A percentile compares a stretch with the other conserved stretches of the same genome.
Conservation (phyloP, 1,140 invertebrate species). For the Rhagoletis zephyria region DNA sequence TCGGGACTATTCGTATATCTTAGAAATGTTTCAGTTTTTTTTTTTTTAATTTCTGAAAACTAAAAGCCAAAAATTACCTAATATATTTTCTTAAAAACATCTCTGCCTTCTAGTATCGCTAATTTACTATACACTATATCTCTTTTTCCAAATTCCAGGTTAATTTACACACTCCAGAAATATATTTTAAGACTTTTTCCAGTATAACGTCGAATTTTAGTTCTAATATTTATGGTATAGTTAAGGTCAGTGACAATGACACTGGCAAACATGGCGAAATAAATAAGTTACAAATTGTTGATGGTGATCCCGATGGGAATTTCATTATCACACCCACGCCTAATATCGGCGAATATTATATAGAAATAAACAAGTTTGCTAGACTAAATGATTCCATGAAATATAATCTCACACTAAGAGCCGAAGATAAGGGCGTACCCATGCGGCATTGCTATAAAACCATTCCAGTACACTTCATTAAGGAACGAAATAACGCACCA, state of each 20-base stretch:
- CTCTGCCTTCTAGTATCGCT: no score
- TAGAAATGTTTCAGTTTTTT: no score
- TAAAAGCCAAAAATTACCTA: no score
- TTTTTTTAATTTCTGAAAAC: no score
- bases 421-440: conserved; percentile 87
- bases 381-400: conserved; percentile 84
- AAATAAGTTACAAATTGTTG: conserved; percentile 86
- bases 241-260: conserved; percentile 88
- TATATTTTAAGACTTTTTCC: conserved; percentile 84
- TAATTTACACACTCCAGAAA: conserved; percentile 89
- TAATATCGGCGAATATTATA: conserved; percentile 81
- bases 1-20: no score
- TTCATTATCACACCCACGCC: conserved; percentile 82
- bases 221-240: conserved; percentile 90
- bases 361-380: conserved; percentile 83
- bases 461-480: conserved; percentile 84
- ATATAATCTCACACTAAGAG: conserved; percentile 89
- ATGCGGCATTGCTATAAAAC: conserved; percentile 83
- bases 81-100: no score
- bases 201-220: conserved; percentile 88
- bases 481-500: conserved; percentile 88
- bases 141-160: conserved; percentile 75
- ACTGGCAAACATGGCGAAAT: conserved; percentile 88
- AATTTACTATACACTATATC: no score
- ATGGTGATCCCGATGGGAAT: conserved; percentile 89